Base-by-base conservation (phyloP, 2,888 invertebrate genomes). In the Trypoxylon attenuatum region DNA sequence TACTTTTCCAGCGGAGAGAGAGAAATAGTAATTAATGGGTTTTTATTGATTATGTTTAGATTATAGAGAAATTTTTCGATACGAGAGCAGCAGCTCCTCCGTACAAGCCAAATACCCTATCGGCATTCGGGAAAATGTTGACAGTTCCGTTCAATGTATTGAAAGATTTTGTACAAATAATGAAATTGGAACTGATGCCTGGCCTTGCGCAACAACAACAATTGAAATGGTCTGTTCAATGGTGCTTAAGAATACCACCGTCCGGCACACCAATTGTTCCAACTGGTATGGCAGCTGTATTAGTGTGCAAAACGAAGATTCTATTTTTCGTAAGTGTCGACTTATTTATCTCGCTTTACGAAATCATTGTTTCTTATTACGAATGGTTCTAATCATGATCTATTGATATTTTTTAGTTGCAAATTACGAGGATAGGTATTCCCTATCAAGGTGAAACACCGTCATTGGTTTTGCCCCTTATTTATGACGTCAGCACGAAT, bases 41-140 rank as follows among this genome's bases (percentile, higher is more conserved):
- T 6, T 6, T 5, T 10, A 19, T 38, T 33, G 15, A 13, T 75
- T 63, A 63, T 55, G 79, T 82, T 1, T 87, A 94, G 91, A 92
- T 95, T 54, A 91, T 98, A 82, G 97, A 98, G 88, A 94, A 94
- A 83, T 98, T 96, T 89, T 98, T 98, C 88, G 96, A 97, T 84
- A 91, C 92, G 18, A 91, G 96, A 85, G 96, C 96, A 27, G 95
- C 94, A 5, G 92, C 94, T 15, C 94, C 96, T 2, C 97, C 98
- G 0, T 98, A 95, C 89, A 95, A 97, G 82, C 95, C 96, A 1
- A 95, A 95, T 79, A 93, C 96, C 3, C 89, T 98, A 78, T 92
- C 93, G 72, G 95, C 96, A 18, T 97, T 97, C 88, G 93, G 94
- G 59, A 92, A 93, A 63, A 92, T 96, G 86, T 89, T 97, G 81